phyloP scores from a whole-genome alignment of 2,113 vertebrate species.

The Callopanchax toddi region DNA sequence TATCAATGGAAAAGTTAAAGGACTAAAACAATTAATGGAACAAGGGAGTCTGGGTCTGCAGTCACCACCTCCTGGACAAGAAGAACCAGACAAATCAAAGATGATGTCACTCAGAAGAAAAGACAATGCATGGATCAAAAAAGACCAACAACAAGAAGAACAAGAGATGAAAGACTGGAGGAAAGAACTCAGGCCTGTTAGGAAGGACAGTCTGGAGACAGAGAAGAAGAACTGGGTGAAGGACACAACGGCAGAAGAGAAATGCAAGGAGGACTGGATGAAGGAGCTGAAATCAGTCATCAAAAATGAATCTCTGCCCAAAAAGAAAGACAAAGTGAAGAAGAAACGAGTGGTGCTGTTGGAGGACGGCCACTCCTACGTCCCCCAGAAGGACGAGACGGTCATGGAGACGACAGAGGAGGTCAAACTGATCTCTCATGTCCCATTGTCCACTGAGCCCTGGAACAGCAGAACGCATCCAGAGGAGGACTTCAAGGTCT shows the following conservation, averaged over 20 bases:
- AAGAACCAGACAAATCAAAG: conserved; percentile 17
- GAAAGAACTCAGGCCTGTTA: conserved; percentile 49
- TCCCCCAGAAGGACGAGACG: conserved; percentile 49
- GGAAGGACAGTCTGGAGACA: conserved; percentile 27
- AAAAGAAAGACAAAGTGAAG: conserved; percentile 52
- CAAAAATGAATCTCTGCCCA: conserved; percentile 30
- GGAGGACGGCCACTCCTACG: conserved; percentile 52
- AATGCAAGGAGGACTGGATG: conserved; percentile 53
- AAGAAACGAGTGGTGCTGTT: conserved; percentile 70
- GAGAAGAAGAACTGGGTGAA: conserved; percentile 7
- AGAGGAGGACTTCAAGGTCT: conserved; percentile 82
- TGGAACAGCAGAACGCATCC: conserved; percentile 13
- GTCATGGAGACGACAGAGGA: conserved; percentile 32
- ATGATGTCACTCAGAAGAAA: conserved; percentile 29
- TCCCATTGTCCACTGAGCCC: conserved; percentile 8
- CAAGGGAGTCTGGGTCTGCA: conserved; percentile 20
- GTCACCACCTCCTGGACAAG: conserved; percentile 1
- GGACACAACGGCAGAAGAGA: not conserved
- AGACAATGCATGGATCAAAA: conserved; percentile 64
- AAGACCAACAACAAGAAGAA: conserved; percentile 7
- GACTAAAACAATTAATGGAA: conserved; percentile 14
- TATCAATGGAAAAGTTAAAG: conserved; percentile 45
- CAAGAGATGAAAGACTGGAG: conserved; percentile 45
- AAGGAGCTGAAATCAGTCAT: conserved; percentile 72
- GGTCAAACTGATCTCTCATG: conserved; percentile 31